Percentiles rank a stretch among this genome's conserved stretches.
These are phyloP conservation scores for Trilocha varians DNA, from an alignment of 2,888 invertebrate species.

Conservation along the genomic window DNA sequence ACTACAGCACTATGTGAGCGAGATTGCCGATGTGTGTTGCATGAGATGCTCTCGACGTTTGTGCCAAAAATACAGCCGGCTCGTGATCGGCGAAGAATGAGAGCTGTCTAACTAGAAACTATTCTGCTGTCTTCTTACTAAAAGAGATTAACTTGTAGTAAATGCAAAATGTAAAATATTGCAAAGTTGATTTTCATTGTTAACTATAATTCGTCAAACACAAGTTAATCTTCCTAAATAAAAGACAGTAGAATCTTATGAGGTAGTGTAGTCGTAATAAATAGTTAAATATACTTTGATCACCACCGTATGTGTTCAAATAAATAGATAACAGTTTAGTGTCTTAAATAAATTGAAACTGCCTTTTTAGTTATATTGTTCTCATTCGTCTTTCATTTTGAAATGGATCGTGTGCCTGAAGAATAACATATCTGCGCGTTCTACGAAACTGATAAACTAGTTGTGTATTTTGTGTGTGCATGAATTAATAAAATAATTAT, in stretches of 20 bases:
- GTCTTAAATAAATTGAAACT: no score
- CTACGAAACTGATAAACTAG: neutral
- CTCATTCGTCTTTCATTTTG: conserved; percentile 9
- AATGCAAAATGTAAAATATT: no score
- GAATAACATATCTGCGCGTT: neutral
- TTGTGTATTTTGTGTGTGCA: conserved; percentile 1
- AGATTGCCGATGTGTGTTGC: conserved; percentile 43
- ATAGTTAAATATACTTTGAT: no score
- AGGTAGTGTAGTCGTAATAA: no score
- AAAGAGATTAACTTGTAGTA: no score
- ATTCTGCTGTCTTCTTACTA: no score
- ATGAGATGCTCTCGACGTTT: conserved; percentile 20
- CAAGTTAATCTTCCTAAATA: no score
- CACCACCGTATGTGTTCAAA: no score
- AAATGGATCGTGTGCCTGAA: neutral
- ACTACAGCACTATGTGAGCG: conserved; percentile 63
- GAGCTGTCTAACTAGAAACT: neutral
- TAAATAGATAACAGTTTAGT: no score
- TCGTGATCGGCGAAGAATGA: conserved; percentile 3
- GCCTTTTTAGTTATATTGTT: conserved; percentile 5
- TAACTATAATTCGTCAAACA: no score
- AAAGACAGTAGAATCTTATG: no score
- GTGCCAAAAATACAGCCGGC: neutral
- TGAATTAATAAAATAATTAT: conserved; percentile 3
- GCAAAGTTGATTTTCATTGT: no score